Percentiles rank a stretch among this genome's conserved stretches.
phyloP scores from a whole-genome alignment of 2,797 vertebrate genomes.

The Enteromius trimaculatus region DNA sequence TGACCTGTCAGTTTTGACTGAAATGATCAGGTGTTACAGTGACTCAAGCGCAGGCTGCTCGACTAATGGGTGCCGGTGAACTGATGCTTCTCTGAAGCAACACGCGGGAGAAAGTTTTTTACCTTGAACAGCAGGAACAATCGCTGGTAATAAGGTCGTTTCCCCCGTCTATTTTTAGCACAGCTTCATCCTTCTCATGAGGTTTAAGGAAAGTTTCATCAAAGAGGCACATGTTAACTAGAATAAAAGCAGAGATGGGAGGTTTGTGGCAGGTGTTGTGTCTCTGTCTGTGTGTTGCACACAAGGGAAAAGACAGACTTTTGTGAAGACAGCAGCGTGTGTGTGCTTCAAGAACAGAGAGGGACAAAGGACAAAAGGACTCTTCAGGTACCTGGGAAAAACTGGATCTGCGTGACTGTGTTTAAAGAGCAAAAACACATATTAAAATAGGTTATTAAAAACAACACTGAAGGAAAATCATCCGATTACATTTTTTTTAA shows the following conservation, averaged over 20 bases:
- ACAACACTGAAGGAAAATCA: neutral
- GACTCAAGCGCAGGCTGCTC: neutral
- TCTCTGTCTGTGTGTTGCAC: neutral
- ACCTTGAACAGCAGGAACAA: constrained; percentile 20
- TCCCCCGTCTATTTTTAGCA: neutral
- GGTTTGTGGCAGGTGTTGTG: constrained; percentile 13
- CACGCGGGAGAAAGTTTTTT: neutral
- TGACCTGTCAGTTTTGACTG: constrained; percentile 9
- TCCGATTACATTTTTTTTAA: neutral
- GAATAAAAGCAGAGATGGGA: constrained; percentile 1
- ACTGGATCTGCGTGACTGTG: neutral
- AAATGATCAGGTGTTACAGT: constrained; percentile 11
- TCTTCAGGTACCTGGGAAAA: neutral
- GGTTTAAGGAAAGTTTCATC: constrained; percentile 32
- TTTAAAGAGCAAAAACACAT: constrained; percentile 10
- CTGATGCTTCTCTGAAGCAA: neutral
- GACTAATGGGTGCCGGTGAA: neutral
- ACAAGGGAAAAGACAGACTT: neutral
- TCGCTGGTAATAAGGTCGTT: constrained; percentile 24
- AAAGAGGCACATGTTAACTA: constrained; percentile 1
- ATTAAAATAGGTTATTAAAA: neutral
- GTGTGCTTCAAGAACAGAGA: neutral
- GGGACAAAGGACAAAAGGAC: neutral
- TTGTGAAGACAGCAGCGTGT: neutral
- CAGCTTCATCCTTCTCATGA: neutral